Evolutionary conservation across 1,140 invertebrate genomes (phyloP), one percentile per base, ranked within the genome.

Genomic region (Halesus radiatus): DNA sequence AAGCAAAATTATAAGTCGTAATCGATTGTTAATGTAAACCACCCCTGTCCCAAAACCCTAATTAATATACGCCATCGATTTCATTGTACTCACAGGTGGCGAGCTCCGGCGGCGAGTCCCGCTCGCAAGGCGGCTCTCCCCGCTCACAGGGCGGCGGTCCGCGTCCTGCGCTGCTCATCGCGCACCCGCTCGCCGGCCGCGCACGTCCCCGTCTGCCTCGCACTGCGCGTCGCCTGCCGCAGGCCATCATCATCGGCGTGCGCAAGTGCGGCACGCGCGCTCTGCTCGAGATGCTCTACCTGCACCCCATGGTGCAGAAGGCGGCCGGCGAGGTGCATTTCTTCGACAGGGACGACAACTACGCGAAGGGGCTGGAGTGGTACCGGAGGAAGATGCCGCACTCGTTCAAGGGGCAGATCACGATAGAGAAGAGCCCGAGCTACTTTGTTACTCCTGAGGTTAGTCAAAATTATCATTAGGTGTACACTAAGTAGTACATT

Each of bases 371-470:
- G 2, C 89, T 98, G 45, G 96, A 98, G 66, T 99, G 97, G 97
- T 98, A 98, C 88, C 88, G 95, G 62, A 93, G 92, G 81, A 95
- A 97, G 89, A 99, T 99, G 97, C 97, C 97, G 5, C 93, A 95
- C 84, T 97, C 96, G 0, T 95, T 95, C 86, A 92, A 92, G 76
- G 94, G 94, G 23, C 97, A 98, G 89, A 94, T 99, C 80, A 98
- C 97, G 16, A 97, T 99, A 84, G 98, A 99, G 88, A 99, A 99
- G 88, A 98, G 96, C 81, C 98, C 98, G 0, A 98, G 96, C 84
- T 99, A 99, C 89, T 99, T 99, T 89, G 96, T 99, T 72, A 98
- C 97, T 16, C 96, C 96, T 18, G 96, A 98, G 91, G 98, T 97
- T 88, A 91, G 89, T n/a, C n/a, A n/a, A n/a, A n/a, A n/a, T n/a